A percentile compares a stretch with the other conserved stretches of the same genome.
These are phyloP conservation scores for Cyrtonyx montezumae DNA, from an alignment of 2,113 vertebrate species.

Conservation along the genomic window DNA sequence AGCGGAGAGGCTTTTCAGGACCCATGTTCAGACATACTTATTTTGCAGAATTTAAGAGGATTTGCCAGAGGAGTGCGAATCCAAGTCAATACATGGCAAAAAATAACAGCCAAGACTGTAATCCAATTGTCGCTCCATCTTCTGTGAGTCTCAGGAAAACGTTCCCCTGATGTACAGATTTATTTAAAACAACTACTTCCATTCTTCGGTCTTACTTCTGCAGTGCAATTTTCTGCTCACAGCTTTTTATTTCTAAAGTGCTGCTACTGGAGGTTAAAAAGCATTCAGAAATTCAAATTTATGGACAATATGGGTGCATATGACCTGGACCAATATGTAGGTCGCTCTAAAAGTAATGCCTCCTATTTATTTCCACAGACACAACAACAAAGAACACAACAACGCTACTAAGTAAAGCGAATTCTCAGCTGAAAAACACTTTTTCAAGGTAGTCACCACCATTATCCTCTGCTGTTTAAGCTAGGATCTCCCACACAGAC, in stretches of 20 bases:
- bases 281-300: not conserved
- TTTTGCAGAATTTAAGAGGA: not conserved
- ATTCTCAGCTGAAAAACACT: not conserved
- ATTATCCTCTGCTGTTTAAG: rapidly evolving
- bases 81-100: not conserved
- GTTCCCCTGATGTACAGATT: not conserved
- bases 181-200: not conserved
- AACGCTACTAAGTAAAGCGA: not conserved
- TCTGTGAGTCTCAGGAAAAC: not conserved
- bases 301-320: not conserved
- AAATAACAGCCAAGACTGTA: not conserved
- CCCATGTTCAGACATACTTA: not conserved
- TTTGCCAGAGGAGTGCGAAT: not conserved
- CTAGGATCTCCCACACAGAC: not conserved
- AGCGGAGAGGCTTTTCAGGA: not conserved
- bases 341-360: not conserved
- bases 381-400: not conserved
- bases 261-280: not conserved
- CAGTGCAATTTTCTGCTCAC: not conserved
- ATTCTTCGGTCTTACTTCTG: not conserved
- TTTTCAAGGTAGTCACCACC: not conserved
- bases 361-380: not conserved
- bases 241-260: not conserved
- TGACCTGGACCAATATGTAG: not conserved
- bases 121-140: not conserved